Evolutionary conservation across 2,113 vertebrate species (phyloP).

Genomic region (Clupea harengus): DNA sequence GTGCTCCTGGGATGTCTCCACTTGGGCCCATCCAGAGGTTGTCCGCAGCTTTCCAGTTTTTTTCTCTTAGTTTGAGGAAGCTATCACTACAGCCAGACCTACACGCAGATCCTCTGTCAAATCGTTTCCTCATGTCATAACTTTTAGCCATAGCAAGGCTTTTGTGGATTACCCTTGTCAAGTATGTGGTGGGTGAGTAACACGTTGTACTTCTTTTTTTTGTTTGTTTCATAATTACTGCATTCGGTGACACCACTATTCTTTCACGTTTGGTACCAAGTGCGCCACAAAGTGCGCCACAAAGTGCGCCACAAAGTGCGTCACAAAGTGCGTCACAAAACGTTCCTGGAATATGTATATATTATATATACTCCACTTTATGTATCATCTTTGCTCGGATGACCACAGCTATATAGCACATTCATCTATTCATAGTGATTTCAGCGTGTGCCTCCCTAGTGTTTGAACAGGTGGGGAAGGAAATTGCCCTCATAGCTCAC

Average conservation of each 20-base stretch:
- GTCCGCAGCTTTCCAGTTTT: background rate
- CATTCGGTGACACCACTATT: background rate
- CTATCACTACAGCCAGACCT: background rate
- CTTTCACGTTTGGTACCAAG: background rate
- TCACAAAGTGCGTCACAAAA: too few relatives aligned
- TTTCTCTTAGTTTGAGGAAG: background rate
- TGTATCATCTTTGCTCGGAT: background rate
- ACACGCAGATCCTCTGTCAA: background rate
- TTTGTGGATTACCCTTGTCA: background rate
- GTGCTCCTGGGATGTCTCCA: background rate
- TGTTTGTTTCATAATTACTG: background rate
- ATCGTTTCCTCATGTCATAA: background rate
- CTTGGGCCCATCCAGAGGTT: background rate
- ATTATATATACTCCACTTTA: background rate
- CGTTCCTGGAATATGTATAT: too few relatives aligned
- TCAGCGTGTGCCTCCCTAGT: background rate
- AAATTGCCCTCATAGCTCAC: slow-evolving; percentile 5
- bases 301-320: too few relatives aligned
- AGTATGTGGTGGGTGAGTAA: background rate
- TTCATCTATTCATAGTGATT: background rate
- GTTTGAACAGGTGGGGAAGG: slow-evolving; percentile 9
- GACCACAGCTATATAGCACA: background rate
- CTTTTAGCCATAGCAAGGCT: background rate
- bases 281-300: too few relatives aligned
- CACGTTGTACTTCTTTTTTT: background rate